Base-by-base conservation (phyloP, 2,888 invertebrate genomes). In the Elgonia sp. region DNA sequence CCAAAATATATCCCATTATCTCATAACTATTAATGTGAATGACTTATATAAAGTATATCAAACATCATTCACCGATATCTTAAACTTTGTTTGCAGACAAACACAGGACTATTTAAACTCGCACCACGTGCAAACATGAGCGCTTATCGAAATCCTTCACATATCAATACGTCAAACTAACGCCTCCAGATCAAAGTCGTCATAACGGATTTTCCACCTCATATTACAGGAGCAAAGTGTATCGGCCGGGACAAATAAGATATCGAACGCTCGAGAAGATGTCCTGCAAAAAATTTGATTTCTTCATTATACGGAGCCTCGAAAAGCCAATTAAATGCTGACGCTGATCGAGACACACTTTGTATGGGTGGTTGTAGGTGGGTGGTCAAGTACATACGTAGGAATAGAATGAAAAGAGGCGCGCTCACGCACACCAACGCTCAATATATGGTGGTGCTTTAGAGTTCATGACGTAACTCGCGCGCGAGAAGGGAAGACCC, bases 401-500 rank as follows among this genome's bases (percentile, higher is more conserved):
- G 84, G 84, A 87, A 87, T 76, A 87, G 83, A 84, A 80, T 76
- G 83, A 75, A 84, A 79, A 87, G 84, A 83, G 72, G 83, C 80
- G 84, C 76, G 70, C 84, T 79, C 76, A 84, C 87, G 79, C 72
- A 86, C 86, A 86, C 86, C 57, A 29, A 62, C 84, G 40, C 63
- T 12, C 70, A 21, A 69, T 65, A 40, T 67, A 77, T 62, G 87
- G 87, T 87, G 87, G 87, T 82, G 84, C 87, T 87, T 87, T 76
- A 60, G 84, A 37, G 40, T 40, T 63, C 84, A 75, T 87, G 87
- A 87, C 81, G 87, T 87, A 87, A 87, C 84, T 67, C 55, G 70
- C 80, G 72, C 57, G 69, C 87, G 73, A 87, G 83, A 83, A 83
- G 87, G 87, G 87, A 87, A 87, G 83, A 65, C 87, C 80, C 73